Percentiles rank a stretch among this genome's conserved stretches.
Evolutionary conservation across 2,888 invertebrate species (phyloP).

Genomic region (Aradus depressus): DNA sequence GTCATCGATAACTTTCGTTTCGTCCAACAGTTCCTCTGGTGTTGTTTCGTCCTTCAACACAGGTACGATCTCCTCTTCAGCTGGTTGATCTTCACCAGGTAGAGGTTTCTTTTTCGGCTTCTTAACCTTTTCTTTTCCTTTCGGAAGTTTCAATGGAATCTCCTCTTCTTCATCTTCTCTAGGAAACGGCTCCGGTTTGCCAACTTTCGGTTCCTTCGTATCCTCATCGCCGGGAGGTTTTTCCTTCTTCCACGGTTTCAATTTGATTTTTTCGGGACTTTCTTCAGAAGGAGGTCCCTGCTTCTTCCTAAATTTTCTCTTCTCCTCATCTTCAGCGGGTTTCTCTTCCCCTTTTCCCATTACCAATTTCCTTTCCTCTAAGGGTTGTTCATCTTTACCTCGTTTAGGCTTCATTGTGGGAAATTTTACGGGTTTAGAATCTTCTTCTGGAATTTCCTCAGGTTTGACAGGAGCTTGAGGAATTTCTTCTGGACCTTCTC

Average conservation of each 20-base stretch:
- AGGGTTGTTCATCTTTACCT: slow-evolving; percentile 27
- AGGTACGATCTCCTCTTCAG: neutral
- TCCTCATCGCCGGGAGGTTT: slow-evolving; percentile 35
- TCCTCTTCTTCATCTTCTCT: slow-evolving; percentile 32
- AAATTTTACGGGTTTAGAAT: slow-evolving; percentile 28
- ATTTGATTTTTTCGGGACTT: slow-evolving; percentile 35
- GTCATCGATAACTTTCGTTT: slow-evolving; percentile 8
- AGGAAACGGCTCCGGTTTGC: slow-evolving; percentile 34
- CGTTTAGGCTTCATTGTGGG: slow-evolving; percentile 27
- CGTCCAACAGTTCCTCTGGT: slow-evolving; percentile 21
- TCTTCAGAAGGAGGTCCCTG: slow-evolving; percentile 37
- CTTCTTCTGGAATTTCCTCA: slow-evolving; percentile 23
- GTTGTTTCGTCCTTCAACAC: neutral
- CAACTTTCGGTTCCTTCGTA: slow-evolving; percentile 31
- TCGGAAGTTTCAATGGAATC: slow-evolving; percentile 28
- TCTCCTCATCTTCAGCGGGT: slow-evolving; percentile 33
- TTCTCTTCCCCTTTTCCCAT: slow-evolving; percentile 30
- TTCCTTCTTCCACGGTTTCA: slow-evolving; percentile 35
- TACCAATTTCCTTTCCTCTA: slow-evolving; percentile 29
- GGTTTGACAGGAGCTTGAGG: neutral
- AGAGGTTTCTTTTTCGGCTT: slow-evolving; percentile 9
- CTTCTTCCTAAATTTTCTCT: slow-evolving; percentile 37
- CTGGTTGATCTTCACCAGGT: slow-evolving; percentile 11
- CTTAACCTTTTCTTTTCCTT: slow-evolving; percentile 28
- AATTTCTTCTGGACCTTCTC: slow-evolving; percentile 26